These are phyloP conservation scores for Danio choprae DNA, from an alignment of 2,797 vertebrate genomes.

Conservation along the genomic window DNA sequence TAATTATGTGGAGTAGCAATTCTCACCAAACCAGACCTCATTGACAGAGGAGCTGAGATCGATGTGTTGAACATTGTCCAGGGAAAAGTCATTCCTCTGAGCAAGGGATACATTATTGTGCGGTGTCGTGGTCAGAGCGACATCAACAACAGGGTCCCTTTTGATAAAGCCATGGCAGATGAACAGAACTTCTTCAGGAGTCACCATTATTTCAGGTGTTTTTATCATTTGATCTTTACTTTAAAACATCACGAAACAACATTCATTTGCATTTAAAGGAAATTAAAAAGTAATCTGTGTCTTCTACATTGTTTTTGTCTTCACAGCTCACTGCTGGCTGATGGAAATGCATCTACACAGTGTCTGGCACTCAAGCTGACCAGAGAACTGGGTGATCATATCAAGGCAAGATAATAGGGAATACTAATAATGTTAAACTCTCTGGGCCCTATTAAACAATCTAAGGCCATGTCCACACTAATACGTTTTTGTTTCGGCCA, in stretches of 20 bases:
- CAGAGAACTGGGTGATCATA: slow-evolving; percentile 25
- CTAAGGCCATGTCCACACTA: too few species aligned
- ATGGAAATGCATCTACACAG: neutral
- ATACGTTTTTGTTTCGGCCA: too few species aligned
- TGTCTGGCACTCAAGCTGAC: neutral
- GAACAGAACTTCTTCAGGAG: slow-evolving; percentile 46
- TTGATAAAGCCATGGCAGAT: slow-evolving; percentile 28
- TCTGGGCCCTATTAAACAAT: too few species aligned
- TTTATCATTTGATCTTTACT: too few species aligned
- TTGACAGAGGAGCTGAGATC: slow-evolving; percentile 76
- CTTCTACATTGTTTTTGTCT: neutral
- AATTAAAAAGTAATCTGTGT: too few species aligned
- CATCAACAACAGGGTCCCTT: slow-evolving; percentile 63
- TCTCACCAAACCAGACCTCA: slow-evolving; percentile 80
- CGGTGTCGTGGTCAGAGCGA: slow-evolving; percentile 81
- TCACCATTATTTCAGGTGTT: slow-evolving; percentile 27
- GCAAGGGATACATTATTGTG: slow-evolving; percentile 81
- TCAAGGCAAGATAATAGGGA: neutral
- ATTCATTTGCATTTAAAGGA: neutral
- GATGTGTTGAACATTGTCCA: slow-evolving; percentile 66
- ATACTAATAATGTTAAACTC: too few species aligned
- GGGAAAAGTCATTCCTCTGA: slow-evolving; percentile 72
- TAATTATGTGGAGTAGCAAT: slow-evolving; percentile 67
- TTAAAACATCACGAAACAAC: too few species aligned
- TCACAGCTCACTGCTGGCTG: neutral